These are phyloP conservation scores for Cyanocitta stelleri DNA, from an alignment of 2,113 vertebrate genomes.

Conservation along the genomic window DNA sequence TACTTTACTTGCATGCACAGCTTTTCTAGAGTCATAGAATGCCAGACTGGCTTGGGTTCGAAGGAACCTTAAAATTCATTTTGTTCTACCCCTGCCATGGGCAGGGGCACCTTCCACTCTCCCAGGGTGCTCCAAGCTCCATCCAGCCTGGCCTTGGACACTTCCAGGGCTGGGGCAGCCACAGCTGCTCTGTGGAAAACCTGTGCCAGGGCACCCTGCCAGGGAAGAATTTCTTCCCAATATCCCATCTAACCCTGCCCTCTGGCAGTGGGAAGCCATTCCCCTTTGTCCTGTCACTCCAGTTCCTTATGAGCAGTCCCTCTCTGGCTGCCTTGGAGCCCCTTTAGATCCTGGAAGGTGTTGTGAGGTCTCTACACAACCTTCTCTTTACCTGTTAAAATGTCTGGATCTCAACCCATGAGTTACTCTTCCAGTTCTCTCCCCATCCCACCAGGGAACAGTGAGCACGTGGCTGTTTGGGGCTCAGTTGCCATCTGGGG, in stretches of 20 bases:
- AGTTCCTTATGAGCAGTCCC: background rate
- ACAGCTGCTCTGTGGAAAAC: background rate
- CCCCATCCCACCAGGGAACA: background rate
- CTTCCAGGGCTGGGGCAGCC: background rate
- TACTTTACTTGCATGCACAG: background rate
- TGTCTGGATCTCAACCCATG: fast-evolving
- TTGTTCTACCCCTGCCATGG: background rate
- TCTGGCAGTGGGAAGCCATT: background rate
- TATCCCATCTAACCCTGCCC: background rate
- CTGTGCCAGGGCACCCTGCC: background rate
- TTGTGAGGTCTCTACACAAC: background rate
- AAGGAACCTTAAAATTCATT: background rate
- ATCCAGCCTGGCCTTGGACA: background rate
- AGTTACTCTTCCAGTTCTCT: background rate
- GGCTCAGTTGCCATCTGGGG: background rate
- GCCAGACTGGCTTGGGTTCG: background rate
- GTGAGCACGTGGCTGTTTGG: background rate
- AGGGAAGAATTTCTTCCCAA: background rate
- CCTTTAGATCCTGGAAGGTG: background rate
- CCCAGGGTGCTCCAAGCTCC: fast-evolving
- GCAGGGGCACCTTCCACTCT: fast-evolving
- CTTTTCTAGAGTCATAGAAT: background rate
- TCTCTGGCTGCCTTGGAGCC: background rate
- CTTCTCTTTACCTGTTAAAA: background rate
- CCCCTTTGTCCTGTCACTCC: background rate